Conservation (phyloP, 2,797 vertebrate species). For the Pantherophis vulpinus region DNA sequence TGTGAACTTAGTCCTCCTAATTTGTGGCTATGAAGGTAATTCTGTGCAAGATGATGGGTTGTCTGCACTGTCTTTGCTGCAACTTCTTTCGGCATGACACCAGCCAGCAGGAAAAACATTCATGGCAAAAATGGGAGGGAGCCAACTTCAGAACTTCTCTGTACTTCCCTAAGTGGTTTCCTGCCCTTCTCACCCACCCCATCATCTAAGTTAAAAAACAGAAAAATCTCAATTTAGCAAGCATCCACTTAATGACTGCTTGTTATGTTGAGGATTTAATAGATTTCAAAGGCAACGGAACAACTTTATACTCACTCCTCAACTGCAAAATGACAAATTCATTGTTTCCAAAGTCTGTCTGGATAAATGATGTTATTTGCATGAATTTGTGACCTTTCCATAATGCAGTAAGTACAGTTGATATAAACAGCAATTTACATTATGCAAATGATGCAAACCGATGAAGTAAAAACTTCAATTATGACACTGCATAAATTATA, state of each 20-base stretch:
- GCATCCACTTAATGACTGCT: neutral
- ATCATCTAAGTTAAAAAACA: neutral
- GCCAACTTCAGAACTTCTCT: neutral
- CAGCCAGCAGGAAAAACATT: neutral
- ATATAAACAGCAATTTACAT: neutral
- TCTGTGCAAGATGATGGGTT: neutral
- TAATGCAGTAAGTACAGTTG: neutral
- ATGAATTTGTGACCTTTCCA: neutral
- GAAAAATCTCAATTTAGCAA: neutral
- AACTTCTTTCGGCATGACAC: neutral
- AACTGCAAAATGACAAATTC: neutral
- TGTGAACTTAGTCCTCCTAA: neutral
- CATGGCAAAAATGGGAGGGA: neutral
- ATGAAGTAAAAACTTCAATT: neutral
- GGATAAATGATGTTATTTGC: neutral
- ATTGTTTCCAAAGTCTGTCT: neutral
- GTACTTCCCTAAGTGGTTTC: neutral
- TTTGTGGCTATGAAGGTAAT: neutral
- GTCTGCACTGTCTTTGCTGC: neutral
- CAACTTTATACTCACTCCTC: neutral
- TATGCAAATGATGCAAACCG: neutral
- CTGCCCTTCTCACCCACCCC: neutral
- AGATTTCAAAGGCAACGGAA: neutral
- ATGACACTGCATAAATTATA: neutral
- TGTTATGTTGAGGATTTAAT: neutral